Evolutionary conservation across 2,113 vertebrate species (phyloP).

Genomic region (Pycnonotus jocosus): DNA sequence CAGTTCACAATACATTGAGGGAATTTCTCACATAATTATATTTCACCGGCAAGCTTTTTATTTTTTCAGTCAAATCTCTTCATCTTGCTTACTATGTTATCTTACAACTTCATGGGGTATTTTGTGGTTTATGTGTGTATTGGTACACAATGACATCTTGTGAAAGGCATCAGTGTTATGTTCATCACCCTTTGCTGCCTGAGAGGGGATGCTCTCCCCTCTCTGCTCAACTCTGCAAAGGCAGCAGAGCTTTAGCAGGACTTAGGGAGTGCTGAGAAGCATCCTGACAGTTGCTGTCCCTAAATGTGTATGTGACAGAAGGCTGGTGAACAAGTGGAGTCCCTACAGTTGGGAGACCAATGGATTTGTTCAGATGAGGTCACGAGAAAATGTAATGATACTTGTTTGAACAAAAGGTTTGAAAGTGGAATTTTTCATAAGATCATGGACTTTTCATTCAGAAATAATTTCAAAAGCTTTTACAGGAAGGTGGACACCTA

Average conservation of each 20-base stretch:
- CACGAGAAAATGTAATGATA: not conserved
- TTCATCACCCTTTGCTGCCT: not conserved
- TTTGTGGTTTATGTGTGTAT: not conserved
- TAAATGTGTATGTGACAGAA: not conserved
- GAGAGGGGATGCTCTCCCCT: not conserved
- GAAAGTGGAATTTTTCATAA: not conserved
- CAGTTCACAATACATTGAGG: not conserved
- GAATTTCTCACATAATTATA: not conserved
- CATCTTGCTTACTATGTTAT: not conserved
- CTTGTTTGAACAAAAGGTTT: not conserved
- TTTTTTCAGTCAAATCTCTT: not conserved
- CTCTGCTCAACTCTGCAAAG: not conserved
- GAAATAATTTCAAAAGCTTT: not conserved
- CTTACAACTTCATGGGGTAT: not conserved
- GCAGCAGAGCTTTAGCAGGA: not conserved
- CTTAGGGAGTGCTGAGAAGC: not conserved
- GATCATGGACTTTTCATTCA: not conserved
- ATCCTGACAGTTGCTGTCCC: not conserved
- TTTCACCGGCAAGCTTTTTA: not conserved
- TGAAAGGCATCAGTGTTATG: not conserved
- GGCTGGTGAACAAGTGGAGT: not conserved
- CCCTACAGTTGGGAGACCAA: not conserved
- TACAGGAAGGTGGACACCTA: not conserved
- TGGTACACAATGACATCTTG: not conserved
- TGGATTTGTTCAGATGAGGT: fast-evolving